Evolutionary conservation across 2,797 vertebrate species (phyloP), one percentile per base, ranked within the genome.

Genomic region (Botia almorhae): DNA sequence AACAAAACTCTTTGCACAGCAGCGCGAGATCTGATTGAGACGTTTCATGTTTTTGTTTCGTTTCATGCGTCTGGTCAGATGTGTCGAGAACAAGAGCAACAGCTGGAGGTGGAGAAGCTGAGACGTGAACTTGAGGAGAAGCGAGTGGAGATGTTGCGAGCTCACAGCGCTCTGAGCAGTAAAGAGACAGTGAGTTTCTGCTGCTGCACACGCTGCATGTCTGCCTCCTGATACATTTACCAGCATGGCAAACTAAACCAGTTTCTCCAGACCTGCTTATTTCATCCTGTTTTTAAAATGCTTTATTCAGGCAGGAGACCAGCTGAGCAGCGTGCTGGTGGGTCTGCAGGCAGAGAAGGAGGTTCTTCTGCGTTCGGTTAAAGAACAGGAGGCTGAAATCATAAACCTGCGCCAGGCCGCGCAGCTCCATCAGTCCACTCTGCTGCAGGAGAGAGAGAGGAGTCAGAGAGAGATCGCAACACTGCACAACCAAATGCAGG

Each of bases 311-410:
- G 89, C 77, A 0, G 95, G 94, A 39, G 88, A 58, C 0, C 93
- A 94, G 76, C 87, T 96, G 89, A 93, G 68, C 67, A 83, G 85
- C 1, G 85, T 87, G 0, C 81, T 98, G 0, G 69, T 91, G 0
- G 79, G 88, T 7, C 89, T 98, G 76, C 93, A 96, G 87, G 89
- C 86, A 16, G 95, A 98, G 86, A 92, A 86, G 83, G 91, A 92
- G 0, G 64, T 26, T 69, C 65, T 98, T 83, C 88, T 86, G 2
- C 89, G 7, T 2, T 90, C 92, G 0, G 78, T 85, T 0, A 89
- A 91, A 77, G 92, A 78, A 21, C 91, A 92, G 5, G 88, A 94
- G 51, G 89, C 93, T 0, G 92, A 96, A 86, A 80, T 95, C 26
- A 75, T 56, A 0, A 80, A 88, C 14, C 91, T 98, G 64, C 89